Percentiles rank a stretch among this genome's conserved stretches.
Evolutionary conservation across 2,113 vertebrate species (phyloP).

Genomic region (Erpornis zantholeuca): DNA sequence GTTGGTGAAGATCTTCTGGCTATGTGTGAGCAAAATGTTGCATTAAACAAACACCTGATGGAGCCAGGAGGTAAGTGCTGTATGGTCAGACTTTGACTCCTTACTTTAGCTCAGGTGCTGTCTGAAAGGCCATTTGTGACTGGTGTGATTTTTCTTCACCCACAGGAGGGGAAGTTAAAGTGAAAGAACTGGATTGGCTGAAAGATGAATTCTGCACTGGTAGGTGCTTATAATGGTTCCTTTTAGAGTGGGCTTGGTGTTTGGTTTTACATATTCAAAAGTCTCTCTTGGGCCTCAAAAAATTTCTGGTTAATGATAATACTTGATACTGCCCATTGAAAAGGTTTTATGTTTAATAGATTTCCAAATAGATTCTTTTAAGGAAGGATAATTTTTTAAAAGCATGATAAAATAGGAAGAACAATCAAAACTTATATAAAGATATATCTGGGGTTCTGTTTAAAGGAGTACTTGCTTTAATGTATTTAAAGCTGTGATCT

Average conservation of each 20-base stretch:
- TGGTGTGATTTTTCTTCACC: not conserved
- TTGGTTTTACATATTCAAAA: not conserved
- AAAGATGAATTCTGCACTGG: conserved; percentile 82
- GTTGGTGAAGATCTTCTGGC: conserved; percentile 88
- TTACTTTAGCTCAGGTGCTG: not conserved
- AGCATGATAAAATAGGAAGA: not conserved
- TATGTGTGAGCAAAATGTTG: conserved; percentile 87
- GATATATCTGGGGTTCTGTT: not conserved
- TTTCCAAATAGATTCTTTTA: not conserved
- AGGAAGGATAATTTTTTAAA: not conserved
- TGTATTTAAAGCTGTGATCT: not conserved
- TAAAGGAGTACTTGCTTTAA: not conserved
- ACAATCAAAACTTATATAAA: not conserved
- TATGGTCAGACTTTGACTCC: not conserved
- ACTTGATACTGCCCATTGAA: not conserved
- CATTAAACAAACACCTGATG: conserved; percentile 78
- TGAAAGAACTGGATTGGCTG: conserved; percentile 87
- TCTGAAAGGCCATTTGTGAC: not conserved
- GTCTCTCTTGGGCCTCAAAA: not conserved
- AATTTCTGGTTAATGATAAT: not conserved
- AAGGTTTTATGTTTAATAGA: not conserved
- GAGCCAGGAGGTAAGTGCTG: conserved; percentile 72
- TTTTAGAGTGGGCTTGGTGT: not conserved
- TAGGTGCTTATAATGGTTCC: conserved; percentile 33
- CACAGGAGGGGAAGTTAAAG: conserved; percentile 77